A percentile compares a stretch with the other conserved stretches of the same genome.
Evolutionary conservation across 1,140 invertebrate genomes (phyloP).

Genomic region (Ostrea edulis): DNA sequence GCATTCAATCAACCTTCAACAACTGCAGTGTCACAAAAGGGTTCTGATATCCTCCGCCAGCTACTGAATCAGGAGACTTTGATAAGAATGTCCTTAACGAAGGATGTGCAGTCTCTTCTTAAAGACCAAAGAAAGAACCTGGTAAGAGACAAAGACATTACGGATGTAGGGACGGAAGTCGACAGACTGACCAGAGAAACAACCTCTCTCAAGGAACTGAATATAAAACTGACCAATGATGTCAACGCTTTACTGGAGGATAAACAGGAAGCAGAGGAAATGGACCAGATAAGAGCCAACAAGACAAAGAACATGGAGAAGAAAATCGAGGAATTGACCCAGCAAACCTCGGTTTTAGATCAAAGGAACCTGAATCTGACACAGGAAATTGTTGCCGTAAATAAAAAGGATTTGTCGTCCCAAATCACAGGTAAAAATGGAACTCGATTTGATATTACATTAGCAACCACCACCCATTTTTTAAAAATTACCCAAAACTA

Average conservation of each 20-base stretch:
- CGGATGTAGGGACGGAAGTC: background rate
- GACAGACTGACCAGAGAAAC: background rate
- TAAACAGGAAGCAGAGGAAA: background rate
- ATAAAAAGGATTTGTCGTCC: background rate
- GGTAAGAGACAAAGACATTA: background rate
- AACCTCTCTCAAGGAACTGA: background rate
- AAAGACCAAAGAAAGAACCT: background rate
- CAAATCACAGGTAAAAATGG: background rate
- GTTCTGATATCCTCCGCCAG: background rate
- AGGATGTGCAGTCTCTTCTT: background rate
- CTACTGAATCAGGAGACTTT: conserved; percentile 4
- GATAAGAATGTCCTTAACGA: conserved; percentile 4
- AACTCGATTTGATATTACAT: background rate
- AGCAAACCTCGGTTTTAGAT: no score
- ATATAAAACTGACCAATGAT: background rate
- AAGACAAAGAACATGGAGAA: background rate
- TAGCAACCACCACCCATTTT: no score
- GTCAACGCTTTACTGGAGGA: background rate
- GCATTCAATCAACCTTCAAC: background rate
- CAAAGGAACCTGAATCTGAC: background rate
- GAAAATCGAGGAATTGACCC: background rate
- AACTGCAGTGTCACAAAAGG: background rate
- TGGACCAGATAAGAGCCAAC: background rate
- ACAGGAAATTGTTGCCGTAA: background rate
- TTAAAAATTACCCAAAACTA: no score